Percentiles rank a stretch among this genome's conserved stretches.
phyloP scores from a whole-genome alignment of 1,140 invertebrate genomes.

The Macrobrachium rosenbergii region DNA sequence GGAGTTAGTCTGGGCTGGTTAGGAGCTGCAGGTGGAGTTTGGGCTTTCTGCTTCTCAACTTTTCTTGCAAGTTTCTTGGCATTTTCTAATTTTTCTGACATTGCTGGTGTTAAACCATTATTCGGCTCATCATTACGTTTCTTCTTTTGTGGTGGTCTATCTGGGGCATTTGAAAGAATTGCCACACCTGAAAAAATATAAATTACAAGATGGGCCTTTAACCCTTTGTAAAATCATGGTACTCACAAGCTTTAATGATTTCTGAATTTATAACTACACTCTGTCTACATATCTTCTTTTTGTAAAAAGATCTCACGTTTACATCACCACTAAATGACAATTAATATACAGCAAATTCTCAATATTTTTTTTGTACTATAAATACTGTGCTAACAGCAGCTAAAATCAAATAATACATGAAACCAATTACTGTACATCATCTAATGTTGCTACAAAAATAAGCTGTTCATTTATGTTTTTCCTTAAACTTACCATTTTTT shows the following conservation, averaged over 20 bases:
- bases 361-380: too few relatives aligned
- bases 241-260: not conserved
- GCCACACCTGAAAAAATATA: conserved; percentile 80
- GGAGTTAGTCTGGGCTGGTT: conserved; percentile 30
- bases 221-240: not conserved
- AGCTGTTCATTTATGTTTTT: too few relatives aligned
- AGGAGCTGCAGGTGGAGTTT: conserved; percentile 1
- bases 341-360: too few relatives aligned
- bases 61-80: conserved; percentile 49
- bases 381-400: too few relatives aligned
- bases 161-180: conserved; percentile 88
- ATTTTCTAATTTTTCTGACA: conserved; percentile 61
- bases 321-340: too few relatives aligned
- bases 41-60: conserved; percentile 46
- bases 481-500: too few relatives aligned
- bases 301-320: too few relatives aligned
- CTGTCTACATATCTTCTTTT: too few relatives aligned
- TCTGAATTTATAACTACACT: too few relatives aligned
- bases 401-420: too few relatives aligned
- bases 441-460: too few relatives aligned
- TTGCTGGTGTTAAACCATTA: conserved; percentile 31
- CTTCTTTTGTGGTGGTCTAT: conserved; percentile 73
- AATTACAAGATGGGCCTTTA: not conserved
- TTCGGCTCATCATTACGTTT: conserved; percentile 68
- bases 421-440: too few relatives aligned